Conservation (phyloP, 2,888 invertebrate genomes). For the Nomada goodeniana region DNA sequence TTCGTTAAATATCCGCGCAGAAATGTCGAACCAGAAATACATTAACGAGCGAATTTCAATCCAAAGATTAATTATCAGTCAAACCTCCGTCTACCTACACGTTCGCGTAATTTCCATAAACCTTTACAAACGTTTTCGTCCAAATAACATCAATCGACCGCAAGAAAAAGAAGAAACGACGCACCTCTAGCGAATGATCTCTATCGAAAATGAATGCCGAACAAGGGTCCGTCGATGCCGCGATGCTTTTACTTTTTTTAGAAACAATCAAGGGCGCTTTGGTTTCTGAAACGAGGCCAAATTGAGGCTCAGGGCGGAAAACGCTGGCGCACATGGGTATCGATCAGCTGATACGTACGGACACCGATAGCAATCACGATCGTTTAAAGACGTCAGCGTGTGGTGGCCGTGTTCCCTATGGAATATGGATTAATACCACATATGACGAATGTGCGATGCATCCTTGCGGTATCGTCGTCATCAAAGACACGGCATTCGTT, state of each 20-base stretch:
- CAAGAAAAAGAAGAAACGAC: neutral
- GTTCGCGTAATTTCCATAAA: no score
- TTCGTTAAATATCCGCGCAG: no score
- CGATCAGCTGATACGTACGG: constrained; percentile 40
- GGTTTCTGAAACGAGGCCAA: constrained; percentile 36
- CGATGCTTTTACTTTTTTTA: constrained; percentile 4
- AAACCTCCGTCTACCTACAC: no score
- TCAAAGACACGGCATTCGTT: constrained; percentile 23
- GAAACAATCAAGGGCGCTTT: constrained; percentile 12
- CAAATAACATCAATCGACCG: no score
- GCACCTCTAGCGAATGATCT: neutral
- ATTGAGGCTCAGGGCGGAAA: constrained; percentile 41
- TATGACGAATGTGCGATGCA: neutral
- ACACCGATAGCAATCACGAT: constrained; percentile 54
- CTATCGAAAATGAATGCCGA: constrained; percentile 1
- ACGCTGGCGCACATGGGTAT: constrained; percentile 37
- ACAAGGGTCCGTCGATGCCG: neutral
- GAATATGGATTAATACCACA: constrained; percentile 50
- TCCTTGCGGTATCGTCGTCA: constrained; percentile 29
- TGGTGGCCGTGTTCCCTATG: constrained; percentile 33
- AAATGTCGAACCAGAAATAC: no score
- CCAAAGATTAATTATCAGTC: no score
- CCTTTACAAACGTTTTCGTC: no score
- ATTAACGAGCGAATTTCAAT: no score
- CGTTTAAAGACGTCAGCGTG: constrained; percentile 56